Evolutionary conservation across 2,113 vertebrate genomes (phyloP), one percentile per base, ranked within the genome.

Genomic region (Blennius ocellaris): DNA sequence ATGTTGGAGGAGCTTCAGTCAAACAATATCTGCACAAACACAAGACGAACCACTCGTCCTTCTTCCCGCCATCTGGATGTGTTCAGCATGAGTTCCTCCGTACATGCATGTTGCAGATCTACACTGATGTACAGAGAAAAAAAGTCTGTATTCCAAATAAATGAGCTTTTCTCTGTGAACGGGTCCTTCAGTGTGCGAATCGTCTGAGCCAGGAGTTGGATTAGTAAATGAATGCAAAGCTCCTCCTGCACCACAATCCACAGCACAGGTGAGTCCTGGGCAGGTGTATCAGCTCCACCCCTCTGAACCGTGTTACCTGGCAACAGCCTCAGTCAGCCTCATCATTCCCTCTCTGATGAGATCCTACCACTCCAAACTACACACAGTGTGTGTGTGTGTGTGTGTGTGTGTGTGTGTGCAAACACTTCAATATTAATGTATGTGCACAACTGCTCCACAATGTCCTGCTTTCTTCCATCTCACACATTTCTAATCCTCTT

Each of bases 171-270:
- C 47, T 70, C 37, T 51, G 58, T 76, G 55, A 80, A 59, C 36
- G 49, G 44, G 48, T 69, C 71, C 81, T 67, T 83, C 64, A 43
- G n/a, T n/a, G n/a, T n/a, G n/a, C n/a, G n/a, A n/a, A n/a, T n/a
- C n/a, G n/a, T n/a, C n/a, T n/a, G n/a, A n/a, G n/a, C n/a, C n/a
- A 69, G 68, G 65, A 86, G 53, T 41, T 55, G 75, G 84, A 88
- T 88, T 86, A 84, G 80, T 59, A 59, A 84, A 74, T 74, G 49
- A 80, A 87, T 82, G 76, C 76, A 87, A 83, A 85, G 82, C 73
- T 61, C 64, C 55, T 6, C 11, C 1, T 65, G 68, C 45, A 60
- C 54, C 48, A 3, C 47, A 64, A 68, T 63, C 56, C 76, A 61
- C 49, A 54, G 66, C 9, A 14, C 54, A 87, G 81, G 78, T 76